Percentiles rank a stretch among this genome's conserved stretches.
Evolutionary conservation across 2,113 vertebrate species (phyloP).

Genomic region (Dasyprocta punctata): DNA sequence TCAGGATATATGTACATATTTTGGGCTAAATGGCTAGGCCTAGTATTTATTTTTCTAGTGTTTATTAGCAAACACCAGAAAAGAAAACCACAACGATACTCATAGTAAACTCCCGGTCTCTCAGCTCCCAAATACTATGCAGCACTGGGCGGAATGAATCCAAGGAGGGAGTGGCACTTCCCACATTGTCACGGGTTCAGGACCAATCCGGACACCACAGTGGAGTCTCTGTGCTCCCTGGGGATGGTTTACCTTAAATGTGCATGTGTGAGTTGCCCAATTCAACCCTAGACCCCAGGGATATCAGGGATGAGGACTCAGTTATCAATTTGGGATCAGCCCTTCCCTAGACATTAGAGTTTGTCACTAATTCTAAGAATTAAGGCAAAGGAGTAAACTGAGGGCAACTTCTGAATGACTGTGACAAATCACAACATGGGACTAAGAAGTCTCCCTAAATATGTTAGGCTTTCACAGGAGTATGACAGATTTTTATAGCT

Average conservation of each 20-base stretch:
- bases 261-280: background rate
- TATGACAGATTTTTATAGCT: background rate
- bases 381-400: background rate
- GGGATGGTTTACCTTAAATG: background rate
- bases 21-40: background rate
- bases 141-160: background rate
- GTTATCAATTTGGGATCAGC: too few species aligned
- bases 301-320: accelerated
- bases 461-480: background rate
- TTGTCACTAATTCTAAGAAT: background rate
- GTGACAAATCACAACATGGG: background rate
- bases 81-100: background rate
- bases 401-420: background rate
- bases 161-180: too few species aligned
- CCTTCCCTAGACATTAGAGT: too few species aligned
- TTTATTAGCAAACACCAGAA: background rate
- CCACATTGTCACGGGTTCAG: background rate
- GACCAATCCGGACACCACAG: background rate
- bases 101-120: background rate
- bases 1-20: background rate
- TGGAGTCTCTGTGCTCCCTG: background rate
- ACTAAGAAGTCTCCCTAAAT: background rate
- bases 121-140: background rate
- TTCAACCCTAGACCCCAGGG: background rate
- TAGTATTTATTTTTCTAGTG: background rate